Conservation (phyloP, 2,113 vertebrate genomes). For the Rhombomys opimus region DNA sequence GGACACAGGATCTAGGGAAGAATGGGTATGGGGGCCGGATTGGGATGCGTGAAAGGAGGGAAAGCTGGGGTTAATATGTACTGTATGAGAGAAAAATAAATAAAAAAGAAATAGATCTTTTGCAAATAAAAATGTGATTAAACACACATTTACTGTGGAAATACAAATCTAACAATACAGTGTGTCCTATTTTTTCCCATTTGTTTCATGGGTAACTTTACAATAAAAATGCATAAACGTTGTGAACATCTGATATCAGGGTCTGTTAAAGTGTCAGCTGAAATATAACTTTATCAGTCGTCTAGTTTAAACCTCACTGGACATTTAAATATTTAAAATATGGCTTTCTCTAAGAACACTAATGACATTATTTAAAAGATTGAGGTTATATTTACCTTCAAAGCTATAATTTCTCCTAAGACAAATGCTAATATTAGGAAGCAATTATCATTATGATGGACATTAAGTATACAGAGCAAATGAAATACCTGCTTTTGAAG, state of each 20-base stretch:
- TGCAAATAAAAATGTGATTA: not conserved
- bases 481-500: not conserved
- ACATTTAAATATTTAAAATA: slow-evolving; percentile 35
- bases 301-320: not conserved
- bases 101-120: not conserved
- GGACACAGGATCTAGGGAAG: not conserved
- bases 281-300: not conserved
- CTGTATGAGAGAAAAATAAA: no score
- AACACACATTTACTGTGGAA: not conserved
- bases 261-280: slow-evolving; percentile 23
- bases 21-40: no score
- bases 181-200: not conserved
- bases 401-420: not conserved
- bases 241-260: not conserved
- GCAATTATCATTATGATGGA: not conserved
- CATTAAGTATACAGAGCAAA: not conserved
- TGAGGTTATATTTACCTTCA: not conserved
- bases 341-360: slow-evolving; percentile 8
- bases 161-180: not conserved
- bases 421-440: slow-evolving; percentile 53
- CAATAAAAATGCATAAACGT: not conserved
- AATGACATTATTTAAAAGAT: not conserved
- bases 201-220: not conserved
- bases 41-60: not conserved
- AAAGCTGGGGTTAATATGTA: not conserved